Conservation (phyloP, 2,888 invertebrate genomes). For the Drosophila gaucha region DNA sequence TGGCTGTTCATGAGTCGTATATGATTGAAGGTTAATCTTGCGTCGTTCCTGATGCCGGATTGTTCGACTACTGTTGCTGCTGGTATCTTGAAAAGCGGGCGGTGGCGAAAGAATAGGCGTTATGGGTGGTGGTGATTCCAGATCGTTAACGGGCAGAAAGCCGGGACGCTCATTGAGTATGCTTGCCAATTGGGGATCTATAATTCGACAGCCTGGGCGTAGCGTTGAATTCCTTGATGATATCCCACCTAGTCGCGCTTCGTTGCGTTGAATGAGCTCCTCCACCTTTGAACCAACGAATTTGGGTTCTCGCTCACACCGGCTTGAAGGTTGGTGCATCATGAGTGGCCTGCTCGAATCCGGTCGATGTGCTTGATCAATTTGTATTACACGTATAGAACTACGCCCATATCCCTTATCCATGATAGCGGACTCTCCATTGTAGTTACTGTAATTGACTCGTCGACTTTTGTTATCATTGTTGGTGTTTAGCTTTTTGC, state of each 20-base stretch:
- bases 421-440: constrained; percentile 42
- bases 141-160: constrained; percentile 83
- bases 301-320: constrained; percentile 67
- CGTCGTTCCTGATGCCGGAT: constrained; percentile 71
- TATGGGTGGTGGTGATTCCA: constrained; percentile 87
- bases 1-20: constrained; percentile 44
- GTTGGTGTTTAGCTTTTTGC: constrained; percentile 81
- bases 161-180: constrained; percentile 84
- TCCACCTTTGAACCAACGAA: constrained; percentile 83
- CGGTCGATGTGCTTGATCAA: constrained; percentile 71
- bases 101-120: constrained; percentile 90
- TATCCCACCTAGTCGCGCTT: constrained; percentile 69
- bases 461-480: constrained; percentile 81
- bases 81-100: constrained; percentile 88
- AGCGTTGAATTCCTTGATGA: constrained; percentile 69
- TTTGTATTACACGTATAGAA: constrained; percentile 75
- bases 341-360: constrained; percentile 58
- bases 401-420: constrained; percentile 52
- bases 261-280: constrained; percentile 84
- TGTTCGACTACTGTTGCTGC: constrained; percentile 56
- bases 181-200: constrained; percentile 83
- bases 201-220: constrained; percentile 83
- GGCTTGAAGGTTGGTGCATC: constrained; percentile 63
- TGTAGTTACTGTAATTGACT: constrained; percentile 74
- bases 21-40: constrained; percentile 56